Percentiles rank a stretch among this genome's conserved stretches.
These are phyloP conservation scores for Amblyjoppa fuscipennis DNA, from an alignment of 2,888 invertebrate genomes.

Conservation along the genomic window DNA sequence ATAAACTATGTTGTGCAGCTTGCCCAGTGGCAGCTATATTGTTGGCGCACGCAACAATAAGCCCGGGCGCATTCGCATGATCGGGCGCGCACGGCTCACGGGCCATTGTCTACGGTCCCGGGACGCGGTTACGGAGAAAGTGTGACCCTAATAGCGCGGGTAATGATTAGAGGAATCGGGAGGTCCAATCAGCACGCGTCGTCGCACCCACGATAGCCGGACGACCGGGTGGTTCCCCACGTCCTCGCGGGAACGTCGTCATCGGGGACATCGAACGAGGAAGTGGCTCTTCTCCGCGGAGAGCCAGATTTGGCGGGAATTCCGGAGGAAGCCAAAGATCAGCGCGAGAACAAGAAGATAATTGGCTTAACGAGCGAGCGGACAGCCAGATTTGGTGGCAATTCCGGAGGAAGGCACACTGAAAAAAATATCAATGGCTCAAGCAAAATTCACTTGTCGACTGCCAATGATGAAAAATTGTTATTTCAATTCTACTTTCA, in stretches of 20 bases:
- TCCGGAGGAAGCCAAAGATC: not conserved
- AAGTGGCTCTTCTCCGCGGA: not conserved
- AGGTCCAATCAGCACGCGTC: conserved; percentile 75
- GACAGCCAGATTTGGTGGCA: not conserved
- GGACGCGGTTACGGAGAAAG: conserved; percentile 77
- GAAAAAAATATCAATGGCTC: no score
- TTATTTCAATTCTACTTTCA: no score
- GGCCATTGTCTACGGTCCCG: conserved; percentile 72
- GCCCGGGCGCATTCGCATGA: conserved; percentile 66
- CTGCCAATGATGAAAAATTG: no score
- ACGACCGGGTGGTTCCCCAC: conserved; percentile 44
- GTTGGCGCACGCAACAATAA: conserved; percentile 50
- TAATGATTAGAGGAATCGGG: conserved; percentile 80
- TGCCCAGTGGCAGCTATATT: conserved; percentile 17
- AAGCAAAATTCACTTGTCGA: no score
- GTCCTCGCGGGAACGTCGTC: conserved; percentile 10
- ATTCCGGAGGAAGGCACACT: not conserved
- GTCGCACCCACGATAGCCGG: conserved; percentile 71
- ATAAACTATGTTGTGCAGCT: conserved; percentile 28
- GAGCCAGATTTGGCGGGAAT: not conserved
- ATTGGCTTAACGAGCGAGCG: no score
- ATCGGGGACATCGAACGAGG: not conserved
- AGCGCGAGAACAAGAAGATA: no score
- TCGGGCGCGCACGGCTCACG: conserved; percentile 52
- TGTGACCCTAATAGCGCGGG: conserved; percentile 80